A percentile compares a stretch with the other conserved stretches of the same genome.
phyloP scores from a whole-genome alignment of 2,888 invertebrate species.

The Brenthis hecate region DNA sequence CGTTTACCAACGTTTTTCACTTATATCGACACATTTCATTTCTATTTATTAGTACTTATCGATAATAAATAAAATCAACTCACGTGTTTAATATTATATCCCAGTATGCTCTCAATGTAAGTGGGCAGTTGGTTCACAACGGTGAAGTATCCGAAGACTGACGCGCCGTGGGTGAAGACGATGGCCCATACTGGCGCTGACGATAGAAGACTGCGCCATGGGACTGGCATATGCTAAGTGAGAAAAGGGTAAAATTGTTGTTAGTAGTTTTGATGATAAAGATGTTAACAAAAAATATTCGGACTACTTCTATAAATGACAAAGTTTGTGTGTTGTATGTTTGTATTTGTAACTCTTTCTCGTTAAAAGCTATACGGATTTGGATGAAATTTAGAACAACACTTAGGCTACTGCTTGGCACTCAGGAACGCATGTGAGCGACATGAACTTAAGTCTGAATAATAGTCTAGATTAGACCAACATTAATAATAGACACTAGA shows the following conservation, averaged over 20 bases:
- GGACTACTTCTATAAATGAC: too few species aligned
- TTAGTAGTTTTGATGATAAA: not conserved
- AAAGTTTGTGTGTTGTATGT: too few species aligned
- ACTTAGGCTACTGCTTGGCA: too few species aligned
- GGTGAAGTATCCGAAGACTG: constrained; percentile 94
- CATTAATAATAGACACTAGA: too few species aligned
- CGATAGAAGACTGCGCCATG: constrained; percentile 87
- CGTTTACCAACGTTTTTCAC: too few species aligned
- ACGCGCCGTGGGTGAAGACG: constrained; percentile 90
- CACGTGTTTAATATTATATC: constrained; percentile 89
- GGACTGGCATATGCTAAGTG: constrained; percentile 81
- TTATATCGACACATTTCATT: not conserved
- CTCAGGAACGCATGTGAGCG: too few species aligned
- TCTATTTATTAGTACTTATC: not conserved
- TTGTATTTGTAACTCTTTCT: too few species aligned
- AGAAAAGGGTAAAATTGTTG: not conserved
- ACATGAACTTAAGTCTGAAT: too few species aligned
- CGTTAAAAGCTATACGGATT: too few species aligned
- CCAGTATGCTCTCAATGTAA: constrained; percentile 90
- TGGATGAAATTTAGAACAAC: too few species aligned
- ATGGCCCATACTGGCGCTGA: constrained; percentile 93
- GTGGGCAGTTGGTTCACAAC: constrained; percentile 94
- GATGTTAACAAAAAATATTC: not conserved
- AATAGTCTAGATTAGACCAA: too few species aligned
- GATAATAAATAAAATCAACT: constrained; percentile 46